Evolutionary conservation across 2,888 invertebrate species (phyloP).

Genomic region (Papilio demoleus): DNA sequence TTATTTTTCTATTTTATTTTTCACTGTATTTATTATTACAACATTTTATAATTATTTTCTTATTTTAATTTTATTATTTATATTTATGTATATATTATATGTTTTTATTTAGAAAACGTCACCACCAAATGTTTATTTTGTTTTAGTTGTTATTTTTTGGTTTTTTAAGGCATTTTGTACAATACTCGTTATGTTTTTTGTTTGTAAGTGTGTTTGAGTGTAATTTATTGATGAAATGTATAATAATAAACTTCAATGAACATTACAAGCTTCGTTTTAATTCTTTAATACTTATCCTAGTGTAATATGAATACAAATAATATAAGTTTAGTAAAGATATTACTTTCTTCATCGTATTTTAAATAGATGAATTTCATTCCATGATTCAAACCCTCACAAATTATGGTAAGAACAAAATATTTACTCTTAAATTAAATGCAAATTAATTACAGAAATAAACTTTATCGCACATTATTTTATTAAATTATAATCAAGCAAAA

Average conservation of each 20-base stretch:
- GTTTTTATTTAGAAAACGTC: slow-evolving; percentile 25
- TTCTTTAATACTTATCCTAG: background rate
- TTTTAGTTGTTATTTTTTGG: background rate
- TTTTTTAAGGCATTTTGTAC: background rate
- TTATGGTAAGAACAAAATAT: too few species aligned
- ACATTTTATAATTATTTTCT: slow-evolving; percentile 4
- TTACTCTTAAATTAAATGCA: too few species aligned
- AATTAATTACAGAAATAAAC: too few species aligned
- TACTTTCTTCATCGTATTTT: too few species aligned
- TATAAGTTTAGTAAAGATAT: too few species aligned
- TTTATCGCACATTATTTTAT: too few species aligned
- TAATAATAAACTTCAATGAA: slow-evolving; percentile 31
- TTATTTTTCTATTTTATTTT: background rate
- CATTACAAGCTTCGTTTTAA: background rate
- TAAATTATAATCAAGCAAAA: too few species aligned
- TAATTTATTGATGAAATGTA: slow-evolving; percentile 33
- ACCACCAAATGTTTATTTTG: background rate
- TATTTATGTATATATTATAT: slow-evolving; percentile 23
- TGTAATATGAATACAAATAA: too few species aligned
- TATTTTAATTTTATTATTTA: background rate
- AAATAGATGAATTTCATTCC: too few species aligned
- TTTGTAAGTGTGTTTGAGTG: slow-evolving; percentile 25
- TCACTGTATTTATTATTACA: too few species aligned
- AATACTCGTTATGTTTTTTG: background rate
- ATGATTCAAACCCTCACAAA: too few species aligned